These are phyloP conservation scores for Elmis aenea DNA, from an alignment of 2,888 invertebrate species.

Conservation along the genomic window DNA sequence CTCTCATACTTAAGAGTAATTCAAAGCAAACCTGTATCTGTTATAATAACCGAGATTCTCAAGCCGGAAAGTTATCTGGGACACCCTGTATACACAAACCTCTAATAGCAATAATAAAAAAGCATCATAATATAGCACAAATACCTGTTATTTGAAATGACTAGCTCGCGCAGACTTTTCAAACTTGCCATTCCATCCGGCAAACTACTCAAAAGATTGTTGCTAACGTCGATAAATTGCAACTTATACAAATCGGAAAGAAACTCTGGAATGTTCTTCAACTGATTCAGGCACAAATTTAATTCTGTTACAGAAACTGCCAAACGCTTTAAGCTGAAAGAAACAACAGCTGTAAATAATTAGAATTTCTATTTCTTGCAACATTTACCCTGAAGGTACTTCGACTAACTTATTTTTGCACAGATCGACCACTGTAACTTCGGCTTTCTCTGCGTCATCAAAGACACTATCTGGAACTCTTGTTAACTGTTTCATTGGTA, in stretches of 20 bases:
- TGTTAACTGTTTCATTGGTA: conserved; percentile 59
- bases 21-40: no score
- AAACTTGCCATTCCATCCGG: conserved; percentile 60
- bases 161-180: conserved; percentile 68
- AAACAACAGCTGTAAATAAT: no score
- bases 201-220: conserved; percentile 62
- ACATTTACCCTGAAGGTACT: conserved; percentile 63
- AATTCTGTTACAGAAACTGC: conserved; percentile 58
- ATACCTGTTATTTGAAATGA: conserved; percentile 78
- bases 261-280: conserved; percentile 61
- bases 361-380: neutral
- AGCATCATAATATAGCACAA: conserved; percentile 24
- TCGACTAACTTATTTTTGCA: conserved; percentile 70
- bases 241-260: conserved; percentile 59
- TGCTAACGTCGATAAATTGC: conserved; percentile 68
- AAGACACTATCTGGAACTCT: conserved; percentile 69
- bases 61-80: no score
- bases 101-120: no score
- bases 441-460: conserved; percentile 62
- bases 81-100: no score
- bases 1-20: no score
- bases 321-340: conserved; percentile 49
- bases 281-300: conserved; percentile 66
- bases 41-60: no score
- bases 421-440: conserved; percentile 71